These are phyloP conservation scores for Atractosteus spatula DNA, from an alignment of 2,113 vertebrate species.

Conservation along the genomic window DNA sequence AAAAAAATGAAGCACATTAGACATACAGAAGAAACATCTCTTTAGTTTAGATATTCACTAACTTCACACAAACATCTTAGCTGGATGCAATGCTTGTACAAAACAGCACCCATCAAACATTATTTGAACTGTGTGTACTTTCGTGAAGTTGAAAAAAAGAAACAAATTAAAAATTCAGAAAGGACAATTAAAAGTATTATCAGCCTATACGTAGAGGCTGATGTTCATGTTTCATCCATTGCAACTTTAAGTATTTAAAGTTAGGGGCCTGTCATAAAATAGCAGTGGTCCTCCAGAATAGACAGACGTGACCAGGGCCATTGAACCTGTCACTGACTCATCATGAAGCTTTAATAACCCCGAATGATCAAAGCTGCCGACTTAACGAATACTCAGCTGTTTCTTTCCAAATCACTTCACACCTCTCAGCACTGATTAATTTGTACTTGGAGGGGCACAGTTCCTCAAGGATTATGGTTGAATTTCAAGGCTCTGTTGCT, in stretches of 20 bases:
- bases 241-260: background rate
- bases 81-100: too few species aligned
- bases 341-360: background rate
- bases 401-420: background rate
- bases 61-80: too few species aligned
- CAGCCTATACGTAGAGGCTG: too few species aligned
- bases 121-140: too few species aligned
- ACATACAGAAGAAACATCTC: too few species aligned
- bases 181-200: too few species aligned
- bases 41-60: too few species aligned
- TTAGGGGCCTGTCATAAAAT: background rate
- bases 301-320: background rate
- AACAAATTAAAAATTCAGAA: background rate
- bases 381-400: background rate
- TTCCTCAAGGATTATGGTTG: background rate
- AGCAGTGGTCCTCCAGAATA: background rate
- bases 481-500: background rate
- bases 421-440: background rate
- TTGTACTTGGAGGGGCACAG: background rate
- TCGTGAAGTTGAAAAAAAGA: too few species aligned
- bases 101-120: too few species aligned
- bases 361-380: background rate
- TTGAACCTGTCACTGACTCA: background rate
- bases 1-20: constrained; percentile 32
- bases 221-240: too few species aligned